phyloP scores from a whole-genome alignment of 2,888 invertebrate genomes.

The Mesodorylaimus sp. region DNA sequence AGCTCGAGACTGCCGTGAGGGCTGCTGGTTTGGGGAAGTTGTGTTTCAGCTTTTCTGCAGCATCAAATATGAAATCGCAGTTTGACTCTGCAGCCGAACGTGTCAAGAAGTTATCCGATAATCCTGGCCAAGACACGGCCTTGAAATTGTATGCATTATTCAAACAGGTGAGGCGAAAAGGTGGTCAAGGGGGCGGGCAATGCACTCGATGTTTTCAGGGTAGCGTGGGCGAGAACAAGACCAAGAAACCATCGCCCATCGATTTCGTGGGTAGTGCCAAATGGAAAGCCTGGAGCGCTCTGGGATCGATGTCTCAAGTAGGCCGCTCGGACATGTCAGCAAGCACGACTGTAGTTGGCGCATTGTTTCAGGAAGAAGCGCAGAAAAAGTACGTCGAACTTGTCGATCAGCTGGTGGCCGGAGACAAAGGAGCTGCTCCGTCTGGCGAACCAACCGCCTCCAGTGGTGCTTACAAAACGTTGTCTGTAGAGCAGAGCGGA shows the following conservation, averaged over 20 bases:
- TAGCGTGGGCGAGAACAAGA: slow-evolving; percentile 36
- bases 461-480: slow-evolving; percentile 7
- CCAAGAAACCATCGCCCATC: slow-evolving; percentile 39
- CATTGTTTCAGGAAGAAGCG: slow-evolving; percentile 35
- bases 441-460: slow-evolving; percentile 12
- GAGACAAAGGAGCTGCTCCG: slow-evolving; percentile 15
- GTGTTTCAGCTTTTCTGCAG: no score
- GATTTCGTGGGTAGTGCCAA: slow-evolving; percentile 42
- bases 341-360: background rate
- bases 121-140: slow-evolving; percentile 38
- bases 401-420: slow-evolving; percentile 31
- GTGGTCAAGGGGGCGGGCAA: background rate
- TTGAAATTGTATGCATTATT: slow-evolving; percentile 40
- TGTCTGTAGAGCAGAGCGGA: slow-evolving; percentile 36
- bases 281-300: slow-evolving; percentile 40
- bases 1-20: no score
- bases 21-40: no score
- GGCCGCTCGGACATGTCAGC: background rate
- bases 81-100: slow-evolving; percentile 32
- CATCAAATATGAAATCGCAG: no score
- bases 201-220: slow-evolving; percentile 23
- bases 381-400: slow-evolving; percentile 36
- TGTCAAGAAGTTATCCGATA: slow-evolving; percentile 31
- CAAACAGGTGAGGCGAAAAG: slow-evolving; percentile 36
- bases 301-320: slow-evolving; percentile 38